These are phyloP conservation scores for Sphyrna mokarran DNA, from an alignment of 2,113 vertebrate genomes.

Conservation along the genomic window DNA sequence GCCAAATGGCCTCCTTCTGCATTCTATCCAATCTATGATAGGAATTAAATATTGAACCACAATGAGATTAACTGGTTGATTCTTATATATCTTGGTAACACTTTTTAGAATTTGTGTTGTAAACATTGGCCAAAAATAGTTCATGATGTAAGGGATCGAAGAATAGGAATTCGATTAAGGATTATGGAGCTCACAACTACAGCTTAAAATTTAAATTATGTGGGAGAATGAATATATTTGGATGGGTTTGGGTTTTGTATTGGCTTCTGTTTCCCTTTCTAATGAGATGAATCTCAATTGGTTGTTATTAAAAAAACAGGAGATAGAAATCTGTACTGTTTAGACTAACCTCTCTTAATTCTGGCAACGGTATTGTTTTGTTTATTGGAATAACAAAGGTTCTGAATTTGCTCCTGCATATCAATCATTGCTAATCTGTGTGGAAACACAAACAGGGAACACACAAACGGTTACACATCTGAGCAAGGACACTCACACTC, in stretches of 20 bases:
- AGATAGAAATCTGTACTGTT: not conserved
- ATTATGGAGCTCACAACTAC: not conserved
- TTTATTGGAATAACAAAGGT: not conserved
- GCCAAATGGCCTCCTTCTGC: too few species aligned
- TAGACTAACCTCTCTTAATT: slow-evolving; percentile 27
- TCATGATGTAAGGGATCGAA: not conserved
- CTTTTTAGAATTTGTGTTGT: not conserved
- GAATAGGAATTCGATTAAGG: not conserved
- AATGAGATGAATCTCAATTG: not conserved
- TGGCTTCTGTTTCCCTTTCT: not conserved
- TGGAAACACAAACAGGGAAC: not conserved
- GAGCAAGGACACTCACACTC: not conserved
- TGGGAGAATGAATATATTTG: not conserved
- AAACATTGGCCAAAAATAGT: not conserved
- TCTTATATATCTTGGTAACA: not conserved
- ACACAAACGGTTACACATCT: not conserved
- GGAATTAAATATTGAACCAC: not conserved
- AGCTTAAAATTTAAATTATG: not conserved
- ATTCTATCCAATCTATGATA: not conserved
- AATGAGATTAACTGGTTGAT: not conserved
- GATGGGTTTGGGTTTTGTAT: not conserved
- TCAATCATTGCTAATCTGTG: not conserved
- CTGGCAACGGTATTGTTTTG: not conserved
- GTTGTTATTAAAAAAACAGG: too few species aligned
- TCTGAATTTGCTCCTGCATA: slow-evolving; percentile 32